Conservation (phyloP, 1,140 invertebrate species). For the Drosophila pseudoananassae region DNA sequence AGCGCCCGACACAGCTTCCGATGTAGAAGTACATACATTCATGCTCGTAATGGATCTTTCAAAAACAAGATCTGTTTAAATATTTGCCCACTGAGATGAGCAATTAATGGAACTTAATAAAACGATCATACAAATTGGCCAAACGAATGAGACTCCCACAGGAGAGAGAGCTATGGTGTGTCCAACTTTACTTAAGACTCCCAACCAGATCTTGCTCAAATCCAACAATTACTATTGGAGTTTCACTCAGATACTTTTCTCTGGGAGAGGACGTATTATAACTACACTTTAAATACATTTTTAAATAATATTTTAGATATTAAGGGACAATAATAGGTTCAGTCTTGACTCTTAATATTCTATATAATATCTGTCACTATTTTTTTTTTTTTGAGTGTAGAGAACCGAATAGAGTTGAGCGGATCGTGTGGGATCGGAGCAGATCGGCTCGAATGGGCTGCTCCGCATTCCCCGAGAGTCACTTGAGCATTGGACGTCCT, state of each 20-base stretch:
- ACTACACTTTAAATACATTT: neutral
- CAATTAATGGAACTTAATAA: constrained; percentile 23
- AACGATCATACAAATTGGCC: neutral
- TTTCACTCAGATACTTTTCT: constrained; percentile 49
- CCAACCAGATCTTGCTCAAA: neutral
- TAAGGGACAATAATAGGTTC: neutral
- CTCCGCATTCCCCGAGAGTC: constrained; percentile 62
- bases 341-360: neutral
- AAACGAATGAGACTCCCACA: neutral
- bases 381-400: neutral
- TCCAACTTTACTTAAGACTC: constrained; percentile 6
- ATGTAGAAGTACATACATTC: constrained; percentile 8
- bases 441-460: constrained; percentile 21
- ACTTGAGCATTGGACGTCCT: constrained; percentile 83
- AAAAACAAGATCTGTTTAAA: constrained; percentile 15
- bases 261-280: neutral
- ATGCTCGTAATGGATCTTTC: neutral
- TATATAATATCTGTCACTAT: neutral
- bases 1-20: constrained; percentile 36
- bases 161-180: constrained; percentile 7
- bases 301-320: too few relatives aligned
- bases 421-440: constrained; percentile 2
- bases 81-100: constrained; percentile 21
- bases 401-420: constrained; percentile 2
- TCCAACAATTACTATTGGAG: constrained; percentile 42